These are phyloP conservation scores for Cottus gobio DNA, from an alignment of 2,113 vertebrate genomes.

Conservation along the genomic window DNA sequence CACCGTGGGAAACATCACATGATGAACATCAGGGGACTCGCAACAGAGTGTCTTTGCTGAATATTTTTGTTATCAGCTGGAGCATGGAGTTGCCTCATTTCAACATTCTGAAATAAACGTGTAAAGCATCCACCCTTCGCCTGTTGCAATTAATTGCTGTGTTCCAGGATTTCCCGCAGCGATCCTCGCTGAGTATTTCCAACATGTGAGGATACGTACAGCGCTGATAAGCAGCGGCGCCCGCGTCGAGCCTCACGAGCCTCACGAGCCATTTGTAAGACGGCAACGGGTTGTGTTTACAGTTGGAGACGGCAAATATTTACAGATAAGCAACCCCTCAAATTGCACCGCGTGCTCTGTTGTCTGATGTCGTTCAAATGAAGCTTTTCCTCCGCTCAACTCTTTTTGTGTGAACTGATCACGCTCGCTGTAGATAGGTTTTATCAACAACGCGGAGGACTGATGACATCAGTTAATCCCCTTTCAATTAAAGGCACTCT, in stretches of 20 bases:
- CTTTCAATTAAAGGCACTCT: constrained; percentile 65
- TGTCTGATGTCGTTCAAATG: constrained; percentile 62
- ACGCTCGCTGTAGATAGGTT: constrained; percentile 48
- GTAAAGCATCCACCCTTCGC: constrained; percentile 30
- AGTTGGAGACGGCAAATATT: constrained; percentile 45
- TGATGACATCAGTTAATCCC: constrained; percentile 74
- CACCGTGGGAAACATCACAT: not conserved
- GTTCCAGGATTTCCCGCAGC: constrained; percentile 25
- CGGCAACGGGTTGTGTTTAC: constrained; percentile 27
- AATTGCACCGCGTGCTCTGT: constrained; percentile 22
- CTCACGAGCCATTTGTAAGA: constrained; percentile 20
- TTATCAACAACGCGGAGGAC: constrained; percentile 40
- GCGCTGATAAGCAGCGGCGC: constrained; percentile 28
- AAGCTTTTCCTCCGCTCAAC: constrained; percentile 22
- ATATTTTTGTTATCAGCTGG: constrained; percentile 1
- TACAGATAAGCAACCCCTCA: constrained; percentile 51
- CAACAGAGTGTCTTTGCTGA: not conserved
- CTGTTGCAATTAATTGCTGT: constrained; percentile 36
- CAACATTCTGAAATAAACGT: constrained; percentile 21
- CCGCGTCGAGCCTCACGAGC: not conserved
- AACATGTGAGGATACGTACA: constrained; percentile 22
- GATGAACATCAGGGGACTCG: not conserved
- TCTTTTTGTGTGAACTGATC: constrained; percentile 64
- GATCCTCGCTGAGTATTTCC: constrained; percentile 19
- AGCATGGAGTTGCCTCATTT: constrained; percentile 20